Base-by-base conservation (phyloP, 2,113 vertebrate genomes). In the Sander lucioperca region DNA sequence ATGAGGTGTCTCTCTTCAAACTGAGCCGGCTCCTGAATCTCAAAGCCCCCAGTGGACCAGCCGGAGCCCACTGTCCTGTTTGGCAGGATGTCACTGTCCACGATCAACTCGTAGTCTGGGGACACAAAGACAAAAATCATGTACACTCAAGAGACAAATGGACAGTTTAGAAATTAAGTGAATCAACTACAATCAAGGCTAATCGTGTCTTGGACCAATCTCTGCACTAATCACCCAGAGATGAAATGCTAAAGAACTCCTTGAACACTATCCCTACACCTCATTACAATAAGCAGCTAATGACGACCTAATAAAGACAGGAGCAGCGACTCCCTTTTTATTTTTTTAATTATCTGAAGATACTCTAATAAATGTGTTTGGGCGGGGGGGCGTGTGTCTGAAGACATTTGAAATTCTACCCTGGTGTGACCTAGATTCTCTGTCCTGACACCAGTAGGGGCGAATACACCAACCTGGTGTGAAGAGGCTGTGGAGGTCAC, bases 1-100 rank as follows among this genome's bases (percentile, higher is more conserved):
- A 98, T 99, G 61, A 99, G 96, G 86, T 99, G 97, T 80, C 98
- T 95, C 87, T 99, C 98, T 91, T 99, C 97, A 95, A 99, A 99
- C 66, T 98, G 96, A 62, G 97, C 96, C 18, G 97, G 97, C 62
- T 98, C 97, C 48, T 96, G 95, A 80, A 93, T 96, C 93, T 98
- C 97, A 84, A 99, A 97, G 14, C 96, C 95, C 0, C 95, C 96
- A 47, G 94, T 92, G 79, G 96, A 23, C 90, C 90, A 96, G 6
- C 96, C 95, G 67, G 96, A 91, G 3, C 91, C 93, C 54, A 92
- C 95, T 39, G 91, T 95, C 88, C 96, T 95, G 86, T 95, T 97
- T n/a, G 97, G 96, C 70, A 98, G 92, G 94, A 97, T 96, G 87
- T 99, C 97, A 72, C 94, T 97, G 93, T 99, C 97, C 64, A 96